A percentile compares a stretch with the other conserved stretches of the same genome.
Evolutionary conservation across 1,140 invertebrate genomes (phyloP).

Genomic region (Vanessa atalanta): DNA sequence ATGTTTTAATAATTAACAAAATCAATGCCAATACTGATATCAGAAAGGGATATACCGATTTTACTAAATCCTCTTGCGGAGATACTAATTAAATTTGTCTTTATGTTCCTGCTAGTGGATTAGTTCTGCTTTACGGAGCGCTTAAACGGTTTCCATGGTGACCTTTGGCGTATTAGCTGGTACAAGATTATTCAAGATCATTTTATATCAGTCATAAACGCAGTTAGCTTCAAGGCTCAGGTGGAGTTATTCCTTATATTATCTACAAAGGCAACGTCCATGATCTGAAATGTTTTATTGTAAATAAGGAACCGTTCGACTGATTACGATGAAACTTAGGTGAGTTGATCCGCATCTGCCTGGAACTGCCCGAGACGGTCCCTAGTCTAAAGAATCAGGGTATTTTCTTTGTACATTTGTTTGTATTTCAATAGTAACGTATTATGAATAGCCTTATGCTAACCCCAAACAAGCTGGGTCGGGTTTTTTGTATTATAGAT

Average conservation of each 20-base stretch:
- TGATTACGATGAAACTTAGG: too few relatives aligned
- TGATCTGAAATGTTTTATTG: too few relatives aligned
- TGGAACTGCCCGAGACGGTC: too few relatives aligned
- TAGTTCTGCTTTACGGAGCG: slow-evolving; percentile 41
- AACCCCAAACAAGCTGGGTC: too few relatives aligned
- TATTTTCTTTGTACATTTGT: too few relatives aligned
- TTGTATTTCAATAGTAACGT: too few relatives aligned
- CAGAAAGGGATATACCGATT: slow-evolving; percentile 15
- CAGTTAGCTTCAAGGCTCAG: slow-evolving; percentile 2
- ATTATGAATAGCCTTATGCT: too few relatives aligned
- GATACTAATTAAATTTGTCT: slow-evolving; percentile 59
- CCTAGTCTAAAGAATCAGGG: too few relatives aligned
- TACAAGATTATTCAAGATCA: slow-evolving; percentile 8
- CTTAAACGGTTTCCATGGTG: slow-evolving; percentile 45
- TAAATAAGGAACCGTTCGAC: too few relatives aligned
- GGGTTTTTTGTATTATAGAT: too few relatives aligned
- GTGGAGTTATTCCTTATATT: not conserved
- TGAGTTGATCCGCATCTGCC: too few relatives aligned
- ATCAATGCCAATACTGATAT: slow-evolving; percentile 20
- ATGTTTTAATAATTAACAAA: slow-evolving; percentile 8
- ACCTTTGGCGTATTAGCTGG: slow-evolving; percentile 37
- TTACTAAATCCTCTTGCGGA: slow-evolving; percentile 26
- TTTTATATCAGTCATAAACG: slow-evolving; percentile 4
- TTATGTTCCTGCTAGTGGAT: slow-evolving; percentile 47
- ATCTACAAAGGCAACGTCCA: too few relatives aligned